Percentiles rank a stretch among this genome's conserved stretches.
phyloP scores from a whole-genome alignment of 1,140 invertebrate genomes.

The Anoplolepis gracilipes region DNA sequence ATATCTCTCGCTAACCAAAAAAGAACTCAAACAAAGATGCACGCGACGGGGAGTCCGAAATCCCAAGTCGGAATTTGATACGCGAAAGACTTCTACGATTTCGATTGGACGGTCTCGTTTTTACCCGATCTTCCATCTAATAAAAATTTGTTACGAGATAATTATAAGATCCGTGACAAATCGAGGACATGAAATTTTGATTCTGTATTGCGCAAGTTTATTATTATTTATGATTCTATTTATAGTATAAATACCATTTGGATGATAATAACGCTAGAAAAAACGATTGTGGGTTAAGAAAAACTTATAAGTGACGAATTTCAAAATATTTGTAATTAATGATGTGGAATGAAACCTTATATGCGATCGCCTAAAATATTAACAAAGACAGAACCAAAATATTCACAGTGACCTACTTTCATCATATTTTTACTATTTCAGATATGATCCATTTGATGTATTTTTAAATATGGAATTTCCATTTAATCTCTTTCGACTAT shows the following conservation, averaged over 20 bases:
- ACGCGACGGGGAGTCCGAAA: slow-evolving; percentile 41
- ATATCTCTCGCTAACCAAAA: slow-evolving; percentile 33
- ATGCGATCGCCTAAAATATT: background rate
- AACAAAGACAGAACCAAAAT: background rate
- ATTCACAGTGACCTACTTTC: background rate
- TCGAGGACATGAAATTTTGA: background rate
- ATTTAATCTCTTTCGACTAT: background rate
- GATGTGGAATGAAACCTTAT: background rate
- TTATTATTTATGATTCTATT: background rate
- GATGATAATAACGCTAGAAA: background rate
- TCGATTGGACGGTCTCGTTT: slow-evolving; percentile 29
- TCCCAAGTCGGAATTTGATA: slow-evolving; percentile 48
- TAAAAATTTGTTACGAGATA: slow-evolving; percentile 42
- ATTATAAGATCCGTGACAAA: slow-evolving; percentile 37
- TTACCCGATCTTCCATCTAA: background rate
- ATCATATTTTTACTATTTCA: slow-evolving; percentile 4
- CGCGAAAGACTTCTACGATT: slow-evolving; percentile 46
- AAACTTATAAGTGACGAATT: background rate
- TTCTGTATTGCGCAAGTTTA: background rate
- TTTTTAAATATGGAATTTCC: background rate
- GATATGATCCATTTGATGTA: background rate
- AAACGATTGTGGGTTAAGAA: background rate
- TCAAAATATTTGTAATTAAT: background rate
- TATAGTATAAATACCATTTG: background rate
- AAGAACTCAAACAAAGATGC: slow-evolving; percentile 40